These are phyloP conservation scores for Zootoca vivipara DNA, from an alignment of 2,113 vertebrate genomes.

Conservation along the genomic window DNA sequence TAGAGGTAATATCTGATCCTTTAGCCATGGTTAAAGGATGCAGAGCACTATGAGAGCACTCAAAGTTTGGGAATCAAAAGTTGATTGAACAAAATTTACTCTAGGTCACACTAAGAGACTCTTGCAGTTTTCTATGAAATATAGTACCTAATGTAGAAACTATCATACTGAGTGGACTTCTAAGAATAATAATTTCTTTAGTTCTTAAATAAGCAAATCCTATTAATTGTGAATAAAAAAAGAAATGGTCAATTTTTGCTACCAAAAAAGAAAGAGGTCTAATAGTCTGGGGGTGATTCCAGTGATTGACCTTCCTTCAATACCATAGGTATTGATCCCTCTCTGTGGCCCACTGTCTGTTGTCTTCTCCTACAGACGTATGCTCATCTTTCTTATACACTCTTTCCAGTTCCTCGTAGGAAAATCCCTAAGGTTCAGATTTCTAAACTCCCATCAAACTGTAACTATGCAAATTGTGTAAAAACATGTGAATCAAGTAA, in stretches of 20 bases:
- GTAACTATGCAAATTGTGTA: slow-evolving; percentile 25
- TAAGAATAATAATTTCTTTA: not conserved
- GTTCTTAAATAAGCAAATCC: not conserved
- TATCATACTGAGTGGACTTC: not conserved
- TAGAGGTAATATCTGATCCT: not conserved
- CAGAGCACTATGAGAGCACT: not conserved
- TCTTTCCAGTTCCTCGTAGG: not conserved
- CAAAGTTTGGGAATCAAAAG: not conserved
- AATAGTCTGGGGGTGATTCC: not conserved
- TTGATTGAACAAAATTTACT: slow-evolving; percentile 21
- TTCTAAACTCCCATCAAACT: slow-evolving; percentile 4
- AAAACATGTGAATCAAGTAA: not conserved
- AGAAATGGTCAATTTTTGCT: not conserved
- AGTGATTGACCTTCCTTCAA: not conserved
- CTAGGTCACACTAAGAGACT: not conserved
- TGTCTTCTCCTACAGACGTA: not conserved
- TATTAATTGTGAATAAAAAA: not conserved
- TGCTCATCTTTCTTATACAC: not conserved
- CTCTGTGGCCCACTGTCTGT: not conserved
- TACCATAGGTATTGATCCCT: not conserved
- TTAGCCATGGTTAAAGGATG: not conserved
- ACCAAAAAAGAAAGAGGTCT: no score
- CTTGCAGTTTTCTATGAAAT: not conserved
- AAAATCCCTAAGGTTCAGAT: not conserved
- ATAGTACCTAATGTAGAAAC: not conserved